Conservation (phyloP, 2,797 vertebrate species). For the Microhierax caerulescens region DNA sequence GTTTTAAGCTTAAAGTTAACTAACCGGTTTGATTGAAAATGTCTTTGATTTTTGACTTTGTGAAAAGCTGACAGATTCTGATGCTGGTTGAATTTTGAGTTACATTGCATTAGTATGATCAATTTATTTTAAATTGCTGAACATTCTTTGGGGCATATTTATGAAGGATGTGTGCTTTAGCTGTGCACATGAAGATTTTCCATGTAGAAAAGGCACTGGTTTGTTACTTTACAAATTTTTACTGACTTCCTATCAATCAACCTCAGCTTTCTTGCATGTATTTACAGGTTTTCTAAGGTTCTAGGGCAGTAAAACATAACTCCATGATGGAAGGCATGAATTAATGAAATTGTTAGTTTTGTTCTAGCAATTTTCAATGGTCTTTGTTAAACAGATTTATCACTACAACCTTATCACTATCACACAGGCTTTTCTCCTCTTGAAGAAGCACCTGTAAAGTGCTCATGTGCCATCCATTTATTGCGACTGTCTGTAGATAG, state of each 20-base stretch:
- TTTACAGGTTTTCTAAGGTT: neutral
- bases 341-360: neutral
- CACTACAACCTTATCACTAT: neutral
- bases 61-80: neutral
- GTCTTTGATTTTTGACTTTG: slow-evolving; percentile 1
- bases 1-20: neutral
- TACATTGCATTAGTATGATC: neutral
- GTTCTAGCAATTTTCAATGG: neutral
- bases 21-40: neutral
- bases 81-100: neutral
- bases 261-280: neutral
- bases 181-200: neutral
- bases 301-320: neutral
- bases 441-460: neutral
- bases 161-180: neutral
- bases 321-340: neutral
- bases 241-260: neutral
- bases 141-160: neutral
- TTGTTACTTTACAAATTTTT: neutral
- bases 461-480: neutral
- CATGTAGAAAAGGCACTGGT: neutral
- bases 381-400: neutral
- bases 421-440: neutral
- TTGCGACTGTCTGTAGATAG: neutral
- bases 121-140: neutral